Percentiles rank a stretch among this genome's conserved stretches.
These are phyloP conservation scores for Heliconius eleuchia DNA, from an alignment of 1,140 invertebrate species.

Conservation along the genomic window DNA sequence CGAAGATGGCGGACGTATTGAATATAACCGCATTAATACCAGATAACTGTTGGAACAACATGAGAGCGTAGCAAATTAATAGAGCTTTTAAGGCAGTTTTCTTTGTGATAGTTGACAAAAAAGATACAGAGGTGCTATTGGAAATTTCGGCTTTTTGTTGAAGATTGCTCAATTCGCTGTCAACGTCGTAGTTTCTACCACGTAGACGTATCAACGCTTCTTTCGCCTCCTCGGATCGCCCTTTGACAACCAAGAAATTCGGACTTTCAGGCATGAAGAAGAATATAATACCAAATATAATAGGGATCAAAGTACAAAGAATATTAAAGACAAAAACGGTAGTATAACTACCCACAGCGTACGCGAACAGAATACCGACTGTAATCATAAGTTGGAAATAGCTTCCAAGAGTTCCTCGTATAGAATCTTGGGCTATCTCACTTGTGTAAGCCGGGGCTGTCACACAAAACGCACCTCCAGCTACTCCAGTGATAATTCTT, in stretches of 20 bases:
- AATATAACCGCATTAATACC: constrained; percentile 94
- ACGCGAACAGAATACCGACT: constrained; percentile 87
- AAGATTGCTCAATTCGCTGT: constrained; percentile 83
- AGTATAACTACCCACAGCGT: constrained; percentile 84
- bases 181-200: constrained; percentile 85
- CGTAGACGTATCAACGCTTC: constrained; percentile 85
- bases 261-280: constrained; percentile 92
- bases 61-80: constrained; percentile 88
- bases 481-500: constrained; percentile 88
- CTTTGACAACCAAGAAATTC: constrained; percentile 82
- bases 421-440: constrained; percentile 90
- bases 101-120: constrained; percentile 82
- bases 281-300: constrained; percentile 85
- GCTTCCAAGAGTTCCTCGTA: constrained; percentile 90
- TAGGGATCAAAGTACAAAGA: constrained; percentile 85
- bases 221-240: constrained; percentile 84
- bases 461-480: constrained; percentile 88
- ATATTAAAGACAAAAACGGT: constrained; percentile 84
- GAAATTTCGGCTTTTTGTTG: constrained; percentile 82
- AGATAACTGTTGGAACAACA: constrained; percentile 93
- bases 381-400: constrained; percentile 90
- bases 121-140: constrained; percentile 78
- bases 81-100: constrained; percentile 86
- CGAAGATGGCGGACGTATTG: constrained; percentile 89
- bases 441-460: constrained; percentile 90